phyloP scores from a whole-genome alignment of 2,113 vertebrate genomes.

The Tragelaphus strepsiceros region DNA sequence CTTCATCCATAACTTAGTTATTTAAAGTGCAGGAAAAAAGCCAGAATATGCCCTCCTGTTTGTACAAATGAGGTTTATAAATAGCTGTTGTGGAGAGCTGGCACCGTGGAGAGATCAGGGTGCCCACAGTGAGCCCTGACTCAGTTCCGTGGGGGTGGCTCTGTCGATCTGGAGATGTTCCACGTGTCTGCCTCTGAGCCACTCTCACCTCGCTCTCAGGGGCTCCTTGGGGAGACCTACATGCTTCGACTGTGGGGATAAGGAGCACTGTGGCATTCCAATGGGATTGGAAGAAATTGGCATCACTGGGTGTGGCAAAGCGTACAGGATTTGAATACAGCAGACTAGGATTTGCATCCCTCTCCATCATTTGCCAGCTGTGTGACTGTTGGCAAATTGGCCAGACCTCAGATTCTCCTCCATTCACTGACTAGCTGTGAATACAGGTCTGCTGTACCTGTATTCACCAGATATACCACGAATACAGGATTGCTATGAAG shows the following conservation, averaged over 20 bases:
- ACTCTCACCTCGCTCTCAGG: accelerated
- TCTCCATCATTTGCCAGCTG: background rate
- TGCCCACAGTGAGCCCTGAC: background rate
- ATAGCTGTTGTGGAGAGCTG: constrained; percentile 31
- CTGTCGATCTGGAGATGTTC: background rate
- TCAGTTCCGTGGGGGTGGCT: background rate
- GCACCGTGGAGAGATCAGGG: background rate
- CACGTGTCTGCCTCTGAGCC: background rate
- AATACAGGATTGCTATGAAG: background rate
- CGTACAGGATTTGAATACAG: background rate
- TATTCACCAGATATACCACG: background rate
- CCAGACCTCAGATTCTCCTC: background rate
- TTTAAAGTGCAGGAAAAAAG: constrained; percentile 45
- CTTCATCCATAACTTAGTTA: constrained; percentile 50
- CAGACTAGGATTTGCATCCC: background rate
- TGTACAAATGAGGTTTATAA: constrained; percentile 47
- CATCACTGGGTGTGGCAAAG: background rate
- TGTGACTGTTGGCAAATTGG: background rate
- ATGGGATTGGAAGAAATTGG: background rate
- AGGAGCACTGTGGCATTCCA: background rate
- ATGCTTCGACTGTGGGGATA: background rate
- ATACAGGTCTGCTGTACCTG: background rate
- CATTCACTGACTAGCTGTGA: background rate
- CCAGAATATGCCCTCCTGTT: background rate
- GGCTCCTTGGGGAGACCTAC: background rate